phyloP scores from a whole-genome alignment of 2,113 vertebrate genomes.

The Scomber colias region DNA sequence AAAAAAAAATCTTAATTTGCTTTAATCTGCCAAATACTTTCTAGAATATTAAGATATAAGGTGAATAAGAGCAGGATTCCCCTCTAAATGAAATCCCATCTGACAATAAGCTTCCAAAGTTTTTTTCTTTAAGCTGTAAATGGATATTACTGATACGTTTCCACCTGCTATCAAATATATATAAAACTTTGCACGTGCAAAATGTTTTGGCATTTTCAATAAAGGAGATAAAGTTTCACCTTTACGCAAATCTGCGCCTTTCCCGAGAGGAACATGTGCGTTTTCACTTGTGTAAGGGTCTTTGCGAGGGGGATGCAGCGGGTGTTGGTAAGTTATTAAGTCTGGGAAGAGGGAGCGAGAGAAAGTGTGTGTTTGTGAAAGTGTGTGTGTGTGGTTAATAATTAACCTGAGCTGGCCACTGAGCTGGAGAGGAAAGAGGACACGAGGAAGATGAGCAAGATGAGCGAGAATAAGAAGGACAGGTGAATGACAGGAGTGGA shows the following conservation, averaged over 20 bases:
- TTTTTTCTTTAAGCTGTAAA: background rate
- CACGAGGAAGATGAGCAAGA: slow-evolving; percentile 37
- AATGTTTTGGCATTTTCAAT: background rate
- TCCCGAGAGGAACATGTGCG: background rate
- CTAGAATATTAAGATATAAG: background rate
- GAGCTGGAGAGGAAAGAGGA: slow-evolving; percentile 15
- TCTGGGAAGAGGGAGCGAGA: slow-evolving; percentile 5
- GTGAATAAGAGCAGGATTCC: background rate
- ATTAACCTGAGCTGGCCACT: slow-evolving; percentile 62
- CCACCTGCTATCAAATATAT: background rate
- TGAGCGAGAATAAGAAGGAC: slow-evolving; percentile 11
- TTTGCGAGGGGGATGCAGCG: background rate
- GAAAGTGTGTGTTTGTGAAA: background rate
- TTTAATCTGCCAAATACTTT: background rate
- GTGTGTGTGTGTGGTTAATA: slow-evolving; percentile 57
- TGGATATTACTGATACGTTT: background rate
- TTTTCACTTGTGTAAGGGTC: background rate
- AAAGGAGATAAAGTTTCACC: background rate
- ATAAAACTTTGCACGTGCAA: background rate
- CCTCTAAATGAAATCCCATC: background rate
- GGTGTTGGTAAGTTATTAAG: slow-evolving; percentile 63
- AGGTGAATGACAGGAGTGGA: slow-evolving; percentile 38
- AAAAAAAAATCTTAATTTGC: too few species aligned
- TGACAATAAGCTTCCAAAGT: background rate
- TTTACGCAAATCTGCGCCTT: background rate